Evolutionary conservation across 2,113 vertebrate species (phyloP).

Genomic region (Tonatia bakeri): DNA sequence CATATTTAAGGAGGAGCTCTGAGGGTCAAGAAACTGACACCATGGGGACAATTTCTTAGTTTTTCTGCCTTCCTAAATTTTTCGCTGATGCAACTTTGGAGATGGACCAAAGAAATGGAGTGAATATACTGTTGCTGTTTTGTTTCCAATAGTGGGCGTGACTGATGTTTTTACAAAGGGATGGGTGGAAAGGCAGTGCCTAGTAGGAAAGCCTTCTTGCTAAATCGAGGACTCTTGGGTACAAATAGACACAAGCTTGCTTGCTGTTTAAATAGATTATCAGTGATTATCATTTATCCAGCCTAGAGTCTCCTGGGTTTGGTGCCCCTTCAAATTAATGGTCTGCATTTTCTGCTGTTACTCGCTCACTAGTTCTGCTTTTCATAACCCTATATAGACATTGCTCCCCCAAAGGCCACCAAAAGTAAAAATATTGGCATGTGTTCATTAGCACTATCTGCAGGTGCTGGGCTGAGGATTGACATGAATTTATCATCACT

Average conservation of each 20-base stretch:
- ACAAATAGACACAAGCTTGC: not conserved
- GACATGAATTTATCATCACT: not conserved
- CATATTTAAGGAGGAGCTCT: not conserved
- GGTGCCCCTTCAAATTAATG: not conserved
- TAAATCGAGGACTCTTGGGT: not conserved
- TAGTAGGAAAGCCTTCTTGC: slow-evolving; percentile 35
- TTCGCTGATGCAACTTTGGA: not conserved
- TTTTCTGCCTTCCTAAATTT: not conserved
- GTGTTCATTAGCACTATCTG: not conserved
- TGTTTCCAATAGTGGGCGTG: not conserved
- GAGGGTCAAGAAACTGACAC: not conserved
- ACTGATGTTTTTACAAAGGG: not conserved
- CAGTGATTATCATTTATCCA: not conserved
- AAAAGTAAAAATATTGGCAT: not conserved
- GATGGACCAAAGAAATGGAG: not conserved
- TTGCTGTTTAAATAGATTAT: slow-evolving; percentile 30
- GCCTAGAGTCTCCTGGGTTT: not conserved
- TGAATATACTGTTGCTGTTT: not conserved
- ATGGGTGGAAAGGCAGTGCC: slow-evolving; percentile 11
- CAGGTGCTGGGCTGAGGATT: not conserved
- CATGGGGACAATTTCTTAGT: not conserved
- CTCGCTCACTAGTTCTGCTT: not conserved
- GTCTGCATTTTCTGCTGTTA: not conserved
- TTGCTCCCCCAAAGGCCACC: not conserved
- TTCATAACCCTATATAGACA: not conserved